Evolutionary conservation across 2,113 vertebrate genomes (phyloP).

Genomic region (Donacobius atricapilla): DNA sequence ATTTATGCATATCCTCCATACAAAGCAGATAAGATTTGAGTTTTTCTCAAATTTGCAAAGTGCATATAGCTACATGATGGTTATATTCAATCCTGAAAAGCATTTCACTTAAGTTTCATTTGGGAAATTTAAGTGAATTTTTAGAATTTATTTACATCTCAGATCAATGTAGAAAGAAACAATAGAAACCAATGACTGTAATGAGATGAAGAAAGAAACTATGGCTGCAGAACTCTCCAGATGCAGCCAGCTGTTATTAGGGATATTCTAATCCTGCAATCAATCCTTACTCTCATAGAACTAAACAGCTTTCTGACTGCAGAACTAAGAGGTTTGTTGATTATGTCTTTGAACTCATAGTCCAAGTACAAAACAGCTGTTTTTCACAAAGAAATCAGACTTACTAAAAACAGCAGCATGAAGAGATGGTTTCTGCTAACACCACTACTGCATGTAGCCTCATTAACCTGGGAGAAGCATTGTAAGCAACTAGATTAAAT

Average conservation of each 20-base stretch:
- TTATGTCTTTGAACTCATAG: conserved; percentile 72
- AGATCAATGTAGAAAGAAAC: conserved; percentile 21
- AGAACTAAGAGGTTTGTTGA: conserved; percentile 53
- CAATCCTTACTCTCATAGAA: conserved; percentile 26
- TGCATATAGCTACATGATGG: neutral
- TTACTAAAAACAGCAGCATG: conserved; percentile 52
- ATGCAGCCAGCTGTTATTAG: conserved; percentile 76
- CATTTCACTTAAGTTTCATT: neutral
- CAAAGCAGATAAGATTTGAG: neutral
- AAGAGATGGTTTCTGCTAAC: conserved; percentile 48
- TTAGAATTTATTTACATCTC: conserved; percentile 22
- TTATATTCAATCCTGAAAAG: neutral
- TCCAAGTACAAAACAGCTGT: conserved; percentile 70
- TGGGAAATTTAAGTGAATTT: neutral
- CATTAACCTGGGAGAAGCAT: neutral
- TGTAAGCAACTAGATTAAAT: neutral
- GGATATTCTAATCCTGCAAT: conserved; percentile 45
- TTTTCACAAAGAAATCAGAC: conserved; percentile 63
- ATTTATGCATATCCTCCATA: neutral
- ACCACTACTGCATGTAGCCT: conserved; percentile 3
- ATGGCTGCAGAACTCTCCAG: conserved; percentile 55
- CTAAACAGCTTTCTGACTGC: conserved; percentile 33
- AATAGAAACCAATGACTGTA: conserved; percentile 31
- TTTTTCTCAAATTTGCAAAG: neutral
- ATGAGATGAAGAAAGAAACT: conserved; percentile 55